phyloP scores from a whole-genome alignment of 2,888 invertebrate species.

The Lucinisca nassula region DNA sequence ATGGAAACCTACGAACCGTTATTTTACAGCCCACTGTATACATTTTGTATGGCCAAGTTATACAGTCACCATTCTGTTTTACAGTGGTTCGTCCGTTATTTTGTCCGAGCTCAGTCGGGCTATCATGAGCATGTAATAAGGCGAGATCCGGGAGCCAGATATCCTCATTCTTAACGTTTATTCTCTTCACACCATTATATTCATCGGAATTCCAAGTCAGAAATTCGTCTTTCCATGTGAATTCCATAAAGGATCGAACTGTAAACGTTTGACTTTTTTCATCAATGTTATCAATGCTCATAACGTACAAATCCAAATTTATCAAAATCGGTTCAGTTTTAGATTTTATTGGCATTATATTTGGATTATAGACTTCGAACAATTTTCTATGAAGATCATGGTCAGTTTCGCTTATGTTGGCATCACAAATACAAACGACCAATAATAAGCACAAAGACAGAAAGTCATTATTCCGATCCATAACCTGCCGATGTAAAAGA shows the following conservation, averaged over 20 bases:
- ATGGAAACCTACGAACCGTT: slow-evolving; percentile 63
- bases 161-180: slow-evolving; percentile 57
- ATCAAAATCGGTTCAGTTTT: slow-evolving; percentile 36
- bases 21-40: slow-evolving; percentile 57
- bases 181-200: slow-evolving; percentile 41
- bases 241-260: slow-evolving; percentile 55
- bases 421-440: no score
- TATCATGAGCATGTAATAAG: slow-evolving; percentile 48
- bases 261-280: slow-evolving; percentile 66
- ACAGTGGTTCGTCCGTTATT: slow-evolving; percentile 49
- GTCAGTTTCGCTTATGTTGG: no score
- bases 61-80: slow-evolving; percentile 50
- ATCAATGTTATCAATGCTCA: slow-evolving; percentile 63
- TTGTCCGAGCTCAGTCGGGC: slow-evolving; percentile 62
- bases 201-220: slow-evolving; percentile 42
- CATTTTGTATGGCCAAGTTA: slow-evolving; percentile 62
- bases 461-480: no score
- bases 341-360: slow-evolving; percentile 42
- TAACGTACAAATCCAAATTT: slow-evolving; percentile 55
- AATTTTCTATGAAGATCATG: slow-evolving; percentile 38
- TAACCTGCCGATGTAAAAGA: no score
- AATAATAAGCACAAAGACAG: no score
- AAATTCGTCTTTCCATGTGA: slow-evolving; percentile 65
- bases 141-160: slow-evolving; percentile 67
- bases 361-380: slow-evolving; percentile 48